These are phyloP conservation scores for Synanthedon myopaeformis DNA, from an alignment of 2,888 invertebrate genomes.

Conservation along the genomic window DNA sequence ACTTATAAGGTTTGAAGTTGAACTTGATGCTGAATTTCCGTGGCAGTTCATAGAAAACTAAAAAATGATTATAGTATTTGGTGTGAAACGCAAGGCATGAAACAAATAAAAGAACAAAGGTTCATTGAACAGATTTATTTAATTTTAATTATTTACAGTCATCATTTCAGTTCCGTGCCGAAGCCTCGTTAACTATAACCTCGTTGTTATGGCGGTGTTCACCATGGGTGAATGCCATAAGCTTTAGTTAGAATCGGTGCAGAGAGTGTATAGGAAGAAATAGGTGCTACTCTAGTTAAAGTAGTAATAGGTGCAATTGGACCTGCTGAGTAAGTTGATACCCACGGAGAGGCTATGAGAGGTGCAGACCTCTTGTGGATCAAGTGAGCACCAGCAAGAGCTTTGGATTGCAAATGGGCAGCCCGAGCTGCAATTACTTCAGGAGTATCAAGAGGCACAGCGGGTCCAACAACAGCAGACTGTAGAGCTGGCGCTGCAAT, in stretches of 20 bases:
- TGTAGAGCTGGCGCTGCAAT: constrained; percentile 12
- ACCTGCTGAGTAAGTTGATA: constrained; percentile 29
- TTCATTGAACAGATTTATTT: too few relatives aligned
- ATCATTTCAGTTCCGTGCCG: constrained; percentile 29
- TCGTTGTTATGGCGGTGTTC: constrained; percentile 34
- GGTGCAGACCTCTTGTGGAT: constrained; percentile 38
- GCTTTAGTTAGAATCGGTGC: constrained; percentile 37
- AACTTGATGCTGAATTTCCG: too few relatives aligned
- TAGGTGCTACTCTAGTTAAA: constrained; percentile 10
- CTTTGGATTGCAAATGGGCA: constrained; percentile 51
- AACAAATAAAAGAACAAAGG: too few relatives aligned
- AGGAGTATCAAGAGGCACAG: constrained; percentile 45
- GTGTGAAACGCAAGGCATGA: too few relatives aligned
- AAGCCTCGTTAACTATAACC: constrained; percentile 18
- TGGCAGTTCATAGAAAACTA: too few relatives aligned
- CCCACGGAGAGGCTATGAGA: constrained; percentile 27
- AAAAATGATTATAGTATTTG: too few relatives aligned
- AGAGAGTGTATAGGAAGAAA: constrained; percentile 18
- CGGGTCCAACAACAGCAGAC: constrained; percentile 12
- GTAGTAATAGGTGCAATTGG: constrained; percentile 29
- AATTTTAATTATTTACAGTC: too few relatives aligned
- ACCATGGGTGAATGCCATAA: constrained; percentile 49
- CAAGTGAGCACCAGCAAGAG: constrained; percentile 38
- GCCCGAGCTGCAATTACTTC: constrained; percentile 52
- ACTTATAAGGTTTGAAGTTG: too few relatives aligned